Evolutionary conservation across 2,113 vertebrate genomes (phyloP).

Genomic region (human): GRCh38 chr7:152136501-152137000

Average conservation of each 20-base stretch:
- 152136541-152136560: constrained; percentile 28
- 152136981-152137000: rapidly evolving
- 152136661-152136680: constrained; percentile 57
- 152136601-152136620: constrained; percentile 73
- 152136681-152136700: constrained; percentile 49
- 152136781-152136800: constrained; percentile 85
- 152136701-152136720: constrained; percentile 75
- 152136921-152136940: constrained; percentile 87
- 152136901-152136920: constrained; percentile 99
- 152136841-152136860: constrained; percentile 99
- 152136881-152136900: constrained; percentile 99
- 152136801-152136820: constrained; percentile 83
- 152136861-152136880: constrained; percentile 98
- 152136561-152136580: background rate
- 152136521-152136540: constrained; percentile 54
- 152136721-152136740: constrained; percentile 56
- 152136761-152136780: constrained; percentile 71
- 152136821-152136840: constrained; percentile 96
- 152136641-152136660: constrained; percentile 65
- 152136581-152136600: constrained; percentile 84
- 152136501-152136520: constrained; percentile 62
- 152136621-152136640: constrained; percentile 58
- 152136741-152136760: constrained; percentile 68
- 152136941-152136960: background rate
- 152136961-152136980: rapidly evolving